Evolutionary conservation across 1,140 invertebrate genomes (phyloP).

Genomic region (Phortica variegata): DNA sequence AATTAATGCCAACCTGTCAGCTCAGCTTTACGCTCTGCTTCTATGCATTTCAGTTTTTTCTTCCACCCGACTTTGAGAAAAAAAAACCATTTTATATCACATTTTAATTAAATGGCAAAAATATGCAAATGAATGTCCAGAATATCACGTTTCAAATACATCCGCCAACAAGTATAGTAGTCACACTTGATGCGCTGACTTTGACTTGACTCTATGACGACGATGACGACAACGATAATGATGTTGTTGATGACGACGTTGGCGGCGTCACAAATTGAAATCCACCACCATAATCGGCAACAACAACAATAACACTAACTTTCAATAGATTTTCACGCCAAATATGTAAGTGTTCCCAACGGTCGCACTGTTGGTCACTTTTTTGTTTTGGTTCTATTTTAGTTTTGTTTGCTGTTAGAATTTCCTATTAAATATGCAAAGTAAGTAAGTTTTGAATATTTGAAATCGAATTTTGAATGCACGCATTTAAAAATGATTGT

Average conservation of each 20-base stretch:
- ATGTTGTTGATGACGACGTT: too few species aligned
- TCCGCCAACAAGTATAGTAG: slow-evolving; percentile 29
- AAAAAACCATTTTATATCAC: too few species aligned
- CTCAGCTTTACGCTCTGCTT: too few species aligned
- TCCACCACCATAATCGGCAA: slow-evolving; percentile 29
- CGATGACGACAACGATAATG: slow-evolving; percentile 13
- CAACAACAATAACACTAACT: too few species aligned
- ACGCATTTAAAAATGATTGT: slow-evolving; percentile 10
- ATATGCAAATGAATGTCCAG: too few species aligned
- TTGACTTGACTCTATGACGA: slow-evolving; percentile 33
- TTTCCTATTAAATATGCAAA: slow-evolving; percentile 30
- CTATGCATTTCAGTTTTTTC: too few species aligned
- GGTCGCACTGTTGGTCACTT: slow-evolving; percentile 18
- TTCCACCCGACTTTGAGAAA: too few species aligned
- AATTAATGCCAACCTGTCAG: too few species aligned
- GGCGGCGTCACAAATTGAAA: slow-evolving; percentile 12
- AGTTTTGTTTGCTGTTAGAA: too few species aligned
- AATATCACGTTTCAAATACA: slow-evolving; percentile 40
- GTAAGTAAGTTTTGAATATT: slow-evolving; percentile 28
- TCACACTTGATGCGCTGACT: slow-evolving; percentile 1
- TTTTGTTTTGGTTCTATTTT: slow-evolving; percentile 12
- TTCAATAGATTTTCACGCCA: slow-evolving; percentile 37
- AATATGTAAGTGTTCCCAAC: too few species aligned
- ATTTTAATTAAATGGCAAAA: too few species aligned
- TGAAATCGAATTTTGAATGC: slow-evolving; percentile 19